Percentiles rank a stretch among this genome's conserved stretches.
phyloP scores from a whole-genome alignment of 1,140 invertebrate species.

The Argopecten irradians region DNA sequence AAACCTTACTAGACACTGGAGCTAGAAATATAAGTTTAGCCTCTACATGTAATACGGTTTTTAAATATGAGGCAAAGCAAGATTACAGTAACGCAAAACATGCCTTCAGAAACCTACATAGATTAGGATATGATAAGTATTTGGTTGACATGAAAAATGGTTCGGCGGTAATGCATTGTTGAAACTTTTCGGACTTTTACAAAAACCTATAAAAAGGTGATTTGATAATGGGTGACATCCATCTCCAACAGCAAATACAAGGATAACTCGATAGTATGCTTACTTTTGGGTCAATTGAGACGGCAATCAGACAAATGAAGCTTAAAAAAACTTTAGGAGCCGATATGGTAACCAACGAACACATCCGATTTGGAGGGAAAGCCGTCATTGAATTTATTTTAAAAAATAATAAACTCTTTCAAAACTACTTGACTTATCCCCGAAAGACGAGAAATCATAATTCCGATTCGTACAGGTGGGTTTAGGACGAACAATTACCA shows the following conservation, averaged over 20 bases:
- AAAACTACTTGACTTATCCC: not conserved
- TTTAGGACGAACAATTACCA: not conserved
- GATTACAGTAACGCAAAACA: too few relatives aligned
- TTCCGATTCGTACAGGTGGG: not conserved
- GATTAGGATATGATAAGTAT: not conserved
- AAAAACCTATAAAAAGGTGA: not conserved
- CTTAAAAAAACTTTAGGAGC: not conserved
- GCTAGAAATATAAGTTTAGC: not conserved
- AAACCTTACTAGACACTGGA: not conserved
- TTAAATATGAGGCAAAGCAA: too few relatives aligned
- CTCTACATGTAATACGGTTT: too few relatives aligned
- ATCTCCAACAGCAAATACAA: too few relatives aligned
- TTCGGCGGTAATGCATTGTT: not conserved
- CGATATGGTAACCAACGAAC: not conserved
- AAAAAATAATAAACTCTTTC: not conserved
- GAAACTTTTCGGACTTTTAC: not conserved
- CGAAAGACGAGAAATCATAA: not conserved
- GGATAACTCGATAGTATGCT: not conserved
- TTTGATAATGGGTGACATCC: not conserved
- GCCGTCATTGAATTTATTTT: not conserved
- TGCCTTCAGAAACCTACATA: not conserved
- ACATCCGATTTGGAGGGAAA: not conserved
- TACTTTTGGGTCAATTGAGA: not conserved
- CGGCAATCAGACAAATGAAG: not conserved
- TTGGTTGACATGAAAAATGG: not conserved